Percentiles rank a stretch among this genome's conserved stretches.
These are phyloP conservation scores for Spea bombifrons DNA, from an alignment of 2,113 vertebrate species.

Conservation along the genomic window DNA sequence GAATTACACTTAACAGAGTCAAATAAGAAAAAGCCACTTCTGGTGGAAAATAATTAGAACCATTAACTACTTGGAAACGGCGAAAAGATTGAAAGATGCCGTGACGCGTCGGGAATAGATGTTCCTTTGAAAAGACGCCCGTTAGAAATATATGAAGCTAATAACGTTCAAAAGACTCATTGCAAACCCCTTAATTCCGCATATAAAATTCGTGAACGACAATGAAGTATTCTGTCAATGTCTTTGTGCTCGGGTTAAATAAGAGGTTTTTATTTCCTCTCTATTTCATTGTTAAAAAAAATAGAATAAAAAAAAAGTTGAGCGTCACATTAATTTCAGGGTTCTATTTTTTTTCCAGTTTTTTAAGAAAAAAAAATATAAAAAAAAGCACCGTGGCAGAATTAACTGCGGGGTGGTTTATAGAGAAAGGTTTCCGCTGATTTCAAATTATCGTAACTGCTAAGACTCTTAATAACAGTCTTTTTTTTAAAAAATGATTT, in stretches of 20 bases:
- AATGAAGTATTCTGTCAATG: conserved; percentile 13
- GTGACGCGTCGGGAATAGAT: not conserved
- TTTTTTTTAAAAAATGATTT: too few relatives aligned
- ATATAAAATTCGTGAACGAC: conserved; percentile 11
- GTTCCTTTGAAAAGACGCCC: not conserved
- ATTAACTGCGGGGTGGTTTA: too few relatives aligned
- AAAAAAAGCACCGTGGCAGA: too few relatives aligned
- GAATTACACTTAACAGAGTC: not conserved
- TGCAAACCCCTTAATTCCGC: conserved; percentile 8
- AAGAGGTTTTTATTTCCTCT: not conserved
- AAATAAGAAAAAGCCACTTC: not conserved
- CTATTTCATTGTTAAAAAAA: not conserved
- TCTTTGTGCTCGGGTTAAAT: not conserved
- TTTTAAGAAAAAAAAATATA: too few relatives aligned
- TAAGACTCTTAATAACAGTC: too few relatives aligned
- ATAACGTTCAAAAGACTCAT: conserved; percentile 30
- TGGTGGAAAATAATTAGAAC: not conserved
- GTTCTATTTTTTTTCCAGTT: too few relatives aligned
- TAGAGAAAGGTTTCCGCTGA: too few relatives aligned
- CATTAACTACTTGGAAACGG: conserved; percentile 10
- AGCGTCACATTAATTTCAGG: not conserved
- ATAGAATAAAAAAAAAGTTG: too few relatives aligned
- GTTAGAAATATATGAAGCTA: conserved; percentile 18
- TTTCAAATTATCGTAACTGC: too few relatives aligned
- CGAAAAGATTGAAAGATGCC: not conserved